A percentile compares a stretch with the other conserved stretches of the same genome.
These are phyloP conservation scores for Phalacrocorax brasilianus DNA, from an alignment of 2,113 vertebrate species.

Conservation along the genomic window DNA sequence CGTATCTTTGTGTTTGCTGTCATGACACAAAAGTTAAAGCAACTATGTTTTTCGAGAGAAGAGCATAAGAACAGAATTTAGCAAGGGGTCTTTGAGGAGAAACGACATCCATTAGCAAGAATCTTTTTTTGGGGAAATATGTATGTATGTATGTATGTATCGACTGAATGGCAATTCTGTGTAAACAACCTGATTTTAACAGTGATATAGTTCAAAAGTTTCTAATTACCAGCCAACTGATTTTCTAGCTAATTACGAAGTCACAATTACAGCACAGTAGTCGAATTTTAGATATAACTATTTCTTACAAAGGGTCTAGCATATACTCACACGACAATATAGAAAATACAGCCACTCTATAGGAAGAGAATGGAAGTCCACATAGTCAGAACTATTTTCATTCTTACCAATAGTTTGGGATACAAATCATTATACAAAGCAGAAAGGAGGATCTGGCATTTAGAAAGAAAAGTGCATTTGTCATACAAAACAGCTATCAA, in stretches of 20 bases:
- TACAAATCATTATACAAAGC: slow-evolving; percentile 49
- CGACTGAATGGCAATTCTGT: not conserved
- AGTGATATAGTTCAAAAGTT: not conserved
- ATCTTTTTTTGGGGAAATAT: not conserved
- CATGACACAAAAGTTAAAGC: not conserved
- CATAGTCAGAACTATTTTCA: not conserved
- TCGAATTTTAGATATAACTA: not conserved
- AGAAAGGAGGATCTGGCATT: slow-evolving; percentile 48
- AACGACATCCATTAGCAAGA: not conserved
- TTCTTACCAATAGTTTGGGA: slow-evolving; percentile 52
- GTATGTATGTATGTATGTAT: not conserved
- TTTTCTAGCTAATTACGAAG: not conserved
- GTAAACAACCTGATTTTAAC: not conserved
- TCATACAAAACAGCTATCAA: slow-evolving; percentile 57
- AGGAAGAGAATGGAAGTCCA: slow-evolving; percentile 22
- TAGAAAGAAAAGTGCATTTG: slow-evolving; percentile 58
- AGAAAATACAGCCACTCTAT: slow-evolving; percentile 33
- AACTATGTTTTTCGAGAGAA: not conserved
- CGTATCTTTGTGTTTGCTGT: not conserved
- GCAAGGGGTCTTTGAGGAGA: not conserved
- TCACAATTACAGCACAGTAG: not conserved
- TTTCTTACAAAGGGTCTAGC: not conserved
- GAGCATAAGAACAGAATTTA: not conserved
- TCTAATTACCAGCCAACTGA: not conserved
- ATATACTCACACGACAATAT: not conserved